Base-by-base conservation (phyloP, 2,888 invertebrate genomes). In the Hemaris fuciformis region DNA sequence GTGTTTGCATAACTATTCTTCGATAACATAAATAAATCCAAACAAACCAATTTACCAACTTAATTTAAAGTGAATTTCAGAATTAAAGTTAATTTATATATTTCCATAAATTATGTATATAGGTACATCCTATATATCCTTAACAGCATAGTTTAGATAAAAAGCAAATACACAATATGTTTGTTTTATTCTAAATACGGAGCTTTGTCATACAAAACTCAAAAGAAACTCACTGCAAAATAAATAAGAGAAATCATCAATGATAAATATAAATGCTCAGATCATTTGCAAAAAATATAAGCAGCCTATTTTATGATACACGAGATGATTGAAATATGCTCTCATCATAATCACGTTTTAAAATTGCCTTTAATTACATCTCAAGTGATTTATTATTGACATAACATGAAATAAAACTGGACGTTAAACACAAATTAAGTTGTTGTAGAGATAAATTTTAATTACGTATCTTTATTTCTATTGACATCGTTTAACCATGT, bases 381-480 rank as follows among this genome's bases (percentile, higher is more conserved):
- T n/a, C 8, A 34, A 46, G 45, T 62, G 61, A 59, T 66, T 68
- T 67, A 71, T 69, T 62, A 63, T 38, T 57, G 27, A 68, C 59
- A 63, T 23, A 65, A 63, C 58, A 57, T 63, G 41, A 46, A 57
- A 65, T 60, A 64, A 65, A 68, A 62, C 18, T 42, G 45, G 43
- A 60, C n/a, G 8, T 59, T 43, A 15, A 15, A 25, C 34, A 53
- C 57, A 62, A 66, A 69, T 53, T 38, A 66, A 70, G 62, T 61
- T 59, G 64, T 71, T 53, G 64, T 61, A 34, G 57, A 60, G 43
- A 64, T 72, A 66, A 70, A 71, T 66, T 67, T 58, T 61, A 69
- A 66, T 69, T 64, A 65, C 43, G 1, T 4, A 41, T 56, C 25
- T 59, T 59, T 61, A 15, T 58, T 56, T 57, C 46, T 61, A 57